phyloP scores from a whole-genome alignment of 2,113 vertebrate species.

The Pelecanoides urinatrix region DNA sequence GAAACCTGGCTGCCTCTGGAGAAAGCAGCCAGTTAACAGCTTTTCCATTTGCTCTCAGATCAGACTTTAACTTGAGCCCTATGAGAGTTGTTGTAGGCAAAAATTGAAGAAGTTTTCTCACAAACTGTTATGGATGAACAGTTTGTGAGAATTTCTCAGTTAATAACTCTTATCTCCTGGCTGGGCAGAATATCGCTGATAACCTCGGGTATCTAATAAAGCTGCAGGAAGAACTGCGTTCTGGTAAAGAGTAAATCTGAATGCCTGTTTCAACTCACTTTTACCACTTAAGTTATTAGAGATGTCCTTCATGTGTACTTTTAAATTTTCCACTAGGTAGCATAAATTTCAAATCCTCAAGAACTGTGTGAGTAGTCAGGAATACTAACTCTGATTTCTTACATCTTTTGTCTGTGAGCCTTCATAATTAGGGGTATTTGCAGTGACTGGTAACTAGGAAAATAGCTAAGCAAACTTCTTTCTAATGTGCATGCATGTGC shows the following conservation, averaged over 20 bases:
- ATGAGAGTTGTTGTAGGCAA: neutral
- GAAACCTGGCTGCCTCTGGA: neutral
- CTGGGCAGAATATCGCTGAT: neutral
- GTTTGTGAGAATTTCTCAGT: neutral
- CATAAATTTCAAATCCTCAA: neutral
- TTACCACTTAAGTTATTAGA: conserved; percentile 23
- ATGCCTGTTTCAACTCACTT: neutral
- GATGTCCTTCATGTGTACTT: neutral
- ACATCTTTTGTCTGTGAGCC: neutral
- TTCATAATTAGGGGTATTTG: conserved; percentile 11
- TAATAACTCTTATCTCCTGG: neutral
- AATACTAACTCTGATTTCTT: neutral
- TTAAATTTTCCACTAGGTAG: neutral
- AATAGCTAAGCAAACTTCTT: neutral
- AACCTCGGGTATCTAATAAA: conserved; percentile 10
- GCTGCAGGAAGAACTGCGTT: neutral
- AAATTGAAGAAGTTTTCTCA: neutral
- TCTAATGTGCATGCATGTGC: neutral
- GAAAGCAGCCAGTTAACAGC: neutral
- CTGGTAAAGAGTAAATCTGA: neutral
- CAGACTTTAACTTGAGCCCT: neutral
- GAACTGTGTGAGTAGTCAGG: neutral
- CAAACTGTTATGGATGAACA: neutral
- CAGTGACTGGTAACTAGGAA: neutral
- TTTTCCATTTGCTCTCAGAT: neutral